phyloP scores from a whole-genome alignment of 2,113 vertebrate genomes.

The Callaeas wilsoni region DNA sequence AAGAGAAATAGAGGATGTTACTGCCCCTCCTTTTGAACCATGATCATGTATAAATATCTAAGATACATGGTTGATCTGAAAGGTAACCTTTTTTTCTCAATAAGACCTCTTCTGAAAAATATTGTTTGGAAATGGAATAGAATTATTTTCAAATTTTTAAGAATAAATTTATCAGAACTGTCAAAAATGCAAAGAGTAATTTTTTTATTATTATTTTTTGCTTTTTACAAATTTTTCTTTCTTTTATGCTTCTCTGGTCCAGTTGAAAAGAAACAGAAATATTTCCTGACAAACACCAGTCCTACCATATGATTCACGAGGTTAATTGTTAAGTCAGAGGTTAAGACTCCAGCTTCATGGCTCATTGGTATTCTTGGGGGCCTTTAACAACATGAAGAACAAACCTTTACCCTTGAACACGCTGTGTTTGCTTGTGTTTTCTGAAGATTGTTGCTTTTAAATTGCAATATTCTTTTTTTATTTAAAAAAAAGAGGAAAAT shows the following conservation, averaged over 20 bases:
- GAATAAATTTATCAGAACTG: slow-evolving; percentile 32
- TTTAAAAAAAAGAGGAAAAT: not conserved
- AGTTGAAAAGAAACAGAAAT: not conserved
- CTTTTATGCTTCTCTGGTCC: not conserved
- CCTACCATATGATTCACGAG: not conserved
- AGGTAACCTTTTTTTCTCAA: not conserved
- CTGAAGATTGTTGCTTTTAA: not conserved
- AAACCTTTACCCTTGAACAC: not conserved
- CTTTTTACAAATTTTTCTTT: not conserved
- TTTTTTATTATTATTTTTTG: not conserved
- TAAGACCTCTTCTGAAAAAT: not conserved
- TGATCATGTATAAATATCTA: not conserved
- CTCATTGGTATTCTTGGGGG: not conserved
- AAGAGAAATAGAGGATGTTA: not conserved
- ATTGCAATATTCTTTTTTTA: not conserved
- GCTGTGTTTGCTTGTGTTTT: not conserved
- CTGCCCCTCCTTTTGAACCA: not conserved
- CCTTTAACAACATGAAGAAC: not conserved
- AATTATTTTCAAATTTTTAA: slow-evolving; percentile 26
- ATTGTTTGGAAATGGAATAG: not conserved
- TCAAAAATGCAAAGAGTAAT: not conserved
- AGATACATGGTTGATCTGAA: not conserved
- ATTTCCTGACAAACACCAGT: not conserved
- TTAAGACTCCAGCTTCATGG: not conserved
- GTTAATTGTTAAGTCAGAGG: slow-evolving; percentile 11